A percentile compares a stretch with the other conserved stretches of the same genome.
These are phyloP conservation scores for Planiliza haematocheilus DNA, from an alignment of 2,113 vertebrate species.

Conservation along the genomic window DNA sequence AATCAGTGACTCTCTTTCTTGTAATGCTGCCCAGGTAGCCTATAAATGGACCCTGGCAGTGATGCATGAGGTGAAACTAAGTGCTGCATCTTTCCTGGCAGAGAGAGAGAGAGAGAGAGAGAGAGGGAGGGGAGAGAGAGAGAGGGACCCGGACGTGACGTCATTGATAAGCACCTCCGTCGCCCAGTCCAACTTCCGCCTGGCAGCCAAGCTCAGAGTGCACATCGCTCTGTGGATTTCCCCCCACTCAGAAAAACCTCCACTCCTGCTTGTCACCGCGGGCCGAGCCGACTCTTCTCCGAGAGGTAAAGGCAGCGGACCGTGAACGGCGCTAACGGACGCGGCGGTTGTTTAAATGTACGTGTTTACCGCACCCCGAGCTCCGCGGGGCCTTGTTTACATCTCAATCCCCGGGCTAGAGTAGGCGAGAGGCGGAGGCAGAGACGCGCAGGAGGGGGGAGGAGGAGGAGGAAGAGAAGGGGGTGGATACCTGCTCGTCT, in stretches of 20 bases:
- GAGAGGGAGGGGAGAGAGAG: too few relatives aligned
- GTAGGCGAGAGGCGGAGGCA: slow-evolving; percentile 66
- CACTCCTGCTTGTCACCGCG: slow-evolving; percentile 33
- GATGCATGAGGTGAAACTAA: not conserved
- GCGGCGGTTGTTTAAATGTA: slow-evolving; percentile 3
- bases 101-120: too few relatives aligned
- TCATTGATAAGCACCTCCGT: slow-evolving; percentile 57
- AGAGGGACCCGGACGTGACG: slow-evolving; percentile 79
- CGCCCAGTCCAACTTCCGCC: slow-evolving; percentile 73
- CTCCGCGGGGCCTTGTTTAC: slow-evolving; percentile 85
- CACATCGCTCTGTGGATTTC: slow-evolving; percentile 51
- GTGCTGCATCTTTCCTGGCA: not conserved
- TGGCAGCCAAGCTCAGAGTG: slow-evolving; percentile 53
- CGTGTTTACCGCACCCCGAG: slow-evolving; percentile 21
- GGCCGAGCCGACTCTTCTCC: slow-evolving; percentile 24
- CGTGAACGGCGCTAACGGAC: not conserved
- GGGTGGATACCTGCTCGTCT: slow-evolving; percentile 15
- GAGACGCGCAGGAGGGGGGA: slow-evolving; percentile 39
- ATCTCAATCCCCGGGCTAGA: slow-evolving; percentile 81
- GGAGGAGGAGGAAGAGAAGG: slow-evolving; percentile 2
- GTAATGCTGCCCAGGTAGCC: too few relatives aligned
- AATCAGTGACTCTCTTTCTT: too few relatives aligned
- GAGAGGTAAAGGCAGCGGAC: slow-evolving; percentile 69
- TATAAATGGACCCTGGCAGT: not conserved
- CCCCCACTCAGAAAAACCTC: not conserved